Evolutionary conservation across 2,113 vertebrate species (phyloP), one percentile per base, ranked within the genome.

Genomic region (Micromys minutus): DNA sequence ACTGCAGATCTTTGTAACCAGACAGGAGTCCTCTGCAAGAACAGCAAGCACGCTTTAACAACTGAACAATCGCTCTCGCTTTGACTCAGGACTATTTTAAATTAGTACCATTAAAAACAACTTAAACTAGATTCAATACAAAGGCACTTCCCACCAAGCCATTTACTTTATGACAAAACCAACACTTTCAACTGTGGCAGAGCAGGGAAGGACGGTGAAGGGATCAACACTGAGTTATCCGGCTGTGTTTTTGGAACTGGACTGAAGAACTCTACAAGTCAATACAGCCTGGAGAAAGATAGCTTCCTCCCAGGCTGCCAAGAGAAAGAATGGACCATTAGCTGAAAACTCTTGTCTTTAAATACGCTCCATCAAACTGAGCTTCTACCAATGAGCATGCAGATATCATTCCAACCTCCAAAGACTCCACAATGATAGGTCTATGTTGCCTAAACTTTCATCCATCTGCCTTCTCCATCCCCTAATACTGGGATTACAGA

Each of bases 21-120:
- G 29, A 47, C 5, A 17, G 7, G 81, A 63, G 81, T 84, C 81
- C 81, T 63, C 39, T 45, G 26, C 39, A 31, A 45, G 39, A 63
- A 39, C 8, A 84, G 57, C 36, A 29, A 31, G 26, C 19, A 24
- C 80, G 61, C 26, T 10, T n/a, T 84, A 45, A 45, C 57, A 61
- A 26, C 77, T 63, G 39, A 45, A 8, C 81, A 29, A 31, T 6
- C 81, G 63, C 39, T 63, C 57, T n/a, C 61, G 55, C 7, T 83
- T 61, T 84, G 81, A 63, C 42, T 57, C 21, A 12, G 9, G 59
- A 84, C 29, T 16, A 87, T 26, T 39, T 39, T 52, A 79, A 96
- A 63, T n/a, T 29, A 94, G 81, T 34, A 94, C 24, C 31, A 87
- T 65, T 65, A 80, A 90, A 92, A 16, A 81, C 83, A 91, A 95